phyloP scores from a whole-genome alignment of 2,888 invertebrate genomes.

The Tenthredo distinguenda region DNA sequence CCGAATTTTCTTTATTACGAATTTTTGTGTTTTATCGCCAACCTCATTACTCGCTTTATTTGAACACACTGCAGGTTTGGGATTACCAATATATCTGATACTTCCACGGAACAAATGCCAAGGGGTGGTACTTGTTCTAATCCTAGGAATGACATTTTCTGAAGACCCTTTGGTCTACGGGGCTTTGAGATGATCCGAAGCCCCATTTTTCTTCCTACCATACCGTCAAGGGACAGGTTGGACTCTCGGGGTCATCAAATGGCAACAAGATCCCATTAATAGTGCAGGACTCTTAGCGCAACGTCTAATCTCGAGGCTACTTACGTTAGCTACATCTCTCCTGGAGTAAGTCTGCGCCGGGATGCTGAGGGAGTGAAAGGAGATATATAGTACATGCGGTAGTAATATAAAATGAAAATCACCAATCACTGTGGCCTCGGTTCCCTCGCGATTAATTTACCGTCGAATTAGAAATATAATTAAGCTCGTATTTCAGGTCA shows the following conservation, averaged over 20 bases:
- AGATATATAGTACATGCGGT: not conserved
- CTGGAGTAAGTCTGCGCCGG: not conserved
- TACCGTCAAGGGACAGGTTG: slow-evolving; percentile 13
- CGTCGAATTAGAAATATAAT: slow-evolving; percentile 18
- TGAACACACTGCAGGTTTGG: not conserved
- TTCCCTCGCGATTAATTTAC: not conserved
- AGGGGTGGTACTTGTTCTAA: slow-evolving; percentile 7
- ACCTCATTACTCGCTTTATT: not conserved
- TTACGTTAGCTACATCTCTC: slow-evolving; percentile 13
- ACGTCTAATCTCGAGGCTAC: slow-evolving; percentile 45
- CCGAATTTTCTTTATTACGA: not conserved
- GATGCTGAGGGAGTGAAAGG: not conserved
- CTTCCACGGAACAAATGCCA: not conserved
- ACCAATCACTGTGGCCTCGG: slow-evolving; percentile 39
- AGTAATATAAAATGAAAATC: slow-evolving; percentile 38
- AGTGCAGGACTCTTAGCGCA: slow-evolving; percentile 48
- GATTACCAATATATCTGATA: not conserved
- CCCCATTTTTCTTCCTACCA: slow-evolving; percentile 20
- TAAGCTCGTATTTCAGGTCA: not conserved
- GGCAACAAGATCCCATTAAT: slow-evolving; percentile 49
- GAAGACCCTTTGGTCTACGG: slow-evolving; percentile 37
- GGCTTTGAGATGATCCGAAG: slow-evolving; percentile 38
- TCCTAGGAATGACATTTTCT: slow-evolving; percentile 27
- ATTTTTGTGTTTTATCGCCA: not conserved
- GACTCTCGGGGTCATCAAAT: slow-evolving; percentile 48